These are phyloP conservation scores for Heteromormyrus szaboi DNA, from an alignment of 2,797 vertebrate species.

Conservation along the genomic window DNA sequence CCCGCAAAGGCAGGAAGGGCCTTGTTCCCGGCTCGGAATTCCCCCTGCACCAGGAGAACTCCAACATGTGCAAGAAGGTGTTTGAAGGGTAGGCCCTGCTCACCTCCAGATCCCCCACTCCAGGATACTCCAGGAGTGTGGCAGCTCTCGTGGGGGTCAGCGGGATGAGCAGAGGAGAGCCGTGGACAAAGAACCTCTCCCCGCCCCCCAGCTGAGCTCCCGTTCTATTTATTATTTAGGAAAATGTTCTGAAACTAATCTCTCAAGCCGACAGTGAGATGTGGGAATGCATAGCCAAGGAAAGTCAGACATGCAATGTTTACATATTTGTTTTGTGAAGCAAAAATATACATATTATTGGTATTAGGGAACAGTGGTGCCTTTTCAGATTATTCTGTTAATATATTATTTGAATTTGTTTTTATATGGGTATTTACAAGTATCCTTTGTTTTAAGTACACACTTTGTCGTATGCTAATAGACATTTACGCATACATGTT, in stretches of 20 bases:
- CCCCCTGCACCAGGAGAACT: slow-evolving; percentile 94
- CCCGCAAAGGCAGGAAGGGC: slow-evolving; percentile 57
- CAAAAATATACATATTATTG: not conserved
- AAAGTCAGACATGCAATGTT: slow-evolving; percentile 68
- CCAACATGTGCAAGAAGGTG: slow-evolving; percentile 88
- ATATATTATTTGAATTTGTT: slow-evolving; percentile 12
- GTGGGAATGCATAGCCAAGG: slow-evolving; percentile 21
- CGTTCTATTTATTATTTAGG: slow-evolving; percentile 30
- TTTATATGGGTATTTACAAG: not conserved
- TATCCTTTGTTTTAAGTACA: not conserved
- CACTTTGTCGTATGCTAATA: not conserved
- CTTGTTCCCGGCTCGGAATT: slow-evolving; percentile 76
- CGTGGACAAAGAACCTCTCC: not conserved
- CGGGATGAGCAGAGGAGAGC: not conserved
- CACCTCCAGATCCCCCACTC: slow-evolving; percentile 36
- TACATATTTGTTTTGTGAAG: slow-evolving; percentile 64
- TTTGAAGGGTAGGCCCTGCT: slow-evolving; percentile 60
- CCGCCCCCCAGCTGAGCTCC: not conserved
- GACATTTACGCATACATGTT: not conserved
- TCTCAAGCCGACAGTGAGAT: not conserved
- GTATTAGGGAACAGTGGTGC: slow-evolving; percentile 16
- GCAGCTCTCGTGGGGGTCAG: not conserved
- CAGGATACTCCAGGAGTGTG: not conserved
- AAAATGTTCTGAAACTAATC: slow-evolving; percentile 39
- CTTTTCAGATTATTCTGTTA: slow-evolving; percentile 8